These are phyloP conservation scores for Diachasma alloeum DNA, from an alignment of 1,140 invertebrate genomes.

Conservation along the genomic window DNA sequence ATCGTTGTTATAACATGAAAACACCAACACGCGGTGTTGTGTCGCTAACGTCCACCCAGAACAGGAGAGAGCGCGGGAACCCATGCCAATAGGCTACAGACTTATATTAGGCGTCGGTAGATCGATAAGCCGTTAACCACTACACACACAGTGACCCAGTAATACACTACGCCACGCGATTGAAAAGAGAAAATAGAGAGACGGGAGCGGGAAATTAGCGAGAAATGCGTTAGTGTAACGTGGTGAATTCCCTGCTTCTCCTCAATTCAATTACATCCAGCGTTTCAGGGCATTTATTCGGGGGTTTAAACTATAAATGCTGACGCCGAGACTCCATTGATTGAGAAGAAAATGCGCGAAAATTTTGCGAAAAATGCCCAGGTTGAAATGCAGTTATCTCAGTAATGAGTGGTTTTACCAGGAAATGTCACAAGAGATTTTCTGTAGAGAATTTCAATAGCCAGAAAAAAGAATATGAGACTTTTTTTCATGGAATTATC, in stretches of 20 bases:
- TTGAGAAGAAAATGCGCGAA: no score
- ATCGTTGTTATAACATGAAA: neutral
- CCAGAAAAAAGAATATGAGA: no score
- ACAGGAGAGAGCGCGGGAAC: neutral
- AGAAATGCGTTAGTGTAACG: neutral
- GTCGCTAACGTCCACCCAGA: neutral
- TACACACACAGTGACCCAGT: constrained; percentile 30
- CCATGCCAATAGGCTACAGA: constrained; percentile 19
- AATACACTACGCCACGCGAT: constrained; percentile 2
- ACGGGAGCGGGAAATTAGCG: neutral
- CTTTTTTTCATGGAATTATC: no score
- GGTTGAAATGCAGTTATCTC: no score
- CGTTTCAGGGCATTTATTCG: no score
- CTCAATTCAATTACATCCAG: neutral
- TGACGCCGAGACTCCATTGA: no score
- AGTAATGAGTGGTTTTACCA: no score
- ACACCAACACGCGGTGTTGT: neutral
- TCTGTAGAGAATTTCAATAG: no score
- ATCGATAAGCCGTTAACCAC: constrained; percentile 35
- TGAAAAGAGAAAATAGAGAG: neutral
- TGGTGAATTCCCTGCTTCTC: neutral
- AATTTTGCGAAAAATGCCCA: no score
- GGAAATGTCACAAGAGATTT: no score
- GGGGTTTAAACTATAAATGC: no score
- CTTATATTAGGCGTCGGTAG: constrained; percentile 12